Evolutionary conservation across 2,113 vertebrate genomes (phyloP), one percentile per base, ranked within the genome.

Genomic region (Callipepla californica): DNA sequence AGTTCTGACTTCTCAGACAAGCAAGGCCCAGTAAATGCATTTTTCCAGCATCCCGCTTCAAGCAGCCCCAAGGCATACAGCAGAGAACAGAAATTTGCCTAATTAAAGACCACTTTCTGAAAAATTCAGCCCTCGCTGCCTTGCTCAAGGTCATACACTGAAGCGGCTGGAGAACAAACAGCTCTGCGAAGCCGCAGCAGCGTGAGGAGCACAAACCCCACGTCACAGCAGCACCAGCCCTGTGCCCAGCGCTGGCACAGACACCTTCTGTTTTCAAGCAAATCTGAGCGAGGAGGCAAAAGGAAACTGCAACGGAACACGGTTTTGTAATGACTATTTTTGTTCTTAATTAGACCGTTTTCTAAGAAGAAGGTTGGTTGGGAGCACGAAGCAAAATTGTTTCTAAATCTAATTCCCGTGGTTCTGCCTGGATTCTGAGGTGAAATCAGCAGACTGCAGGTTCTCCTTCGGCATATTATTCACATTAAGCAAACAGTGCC

Each of bases 121-220:
- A 36, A 80, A 76, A 63, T 30, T 28, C 2, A 88, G 93, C 69
- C 66, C 76, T 89, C 11, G 58, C 73, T 73, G 88, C 32, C 73
- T 85, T 61, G 77, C 92, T 81, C 94, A 89, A 76, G 91, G 92
- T 94, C 94, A 66, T 34, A 73, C 6, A 11, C 79, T 69, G 66
- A 57, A 92, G 80, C 22, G 48, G 40, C 66, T 81, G 83, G 40
- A 28, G 90, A 74, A 36, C 80, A 92, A 81, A 94, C 51, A 88
- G 74, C 80, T 47, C 69, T 73, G 86, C 69, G 80, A 80, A 61
- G 66, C 91, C 58, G 8, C 85, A 80, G 79, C 53, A 74, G 44
- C 67, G 40, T 2, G 55, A 93, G 85, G 80, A 92, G 88, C 57
- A 68, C 86, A 91, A 91, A 83, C 34, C 69, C 17, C 36, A 30